Evolutionary conservation across 2,888 invertebrate genomes (phyloP).

Genomic region (Scotopteryx bipunctaria): DNA sequence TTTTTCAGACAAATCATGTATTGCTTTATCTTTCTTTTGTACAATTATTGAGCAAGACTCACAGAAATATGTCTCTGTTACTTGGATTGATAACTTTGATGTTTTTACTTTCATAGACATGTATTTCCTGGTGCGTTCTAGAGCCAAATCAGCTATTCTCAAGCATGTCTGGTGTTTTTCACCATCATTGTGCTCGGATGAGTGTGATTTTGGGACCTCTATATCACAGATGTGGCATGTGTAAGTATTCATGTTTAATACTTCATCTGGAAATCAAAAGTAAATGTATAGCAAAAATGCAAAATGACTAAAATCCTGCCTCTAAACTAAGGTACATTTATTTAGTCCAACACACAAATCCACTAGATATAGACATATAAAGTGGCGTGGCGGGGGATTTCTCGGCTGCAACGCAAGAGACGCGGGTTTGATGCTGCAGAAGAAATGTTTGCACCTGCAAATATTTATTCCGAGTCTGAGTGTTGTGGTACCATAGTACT

Average conservation of each 20-base stretch:
- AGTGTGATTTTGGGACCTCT: conserved; percentile 42
- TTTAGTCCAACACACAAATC: no score
- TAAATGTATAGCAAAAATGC: no score
- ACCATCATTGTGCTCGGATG: conserved; percentile 42
- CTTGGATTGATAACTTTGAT: conserved; percentile 7
- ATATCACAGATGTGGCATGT: conserved; percentile 49
- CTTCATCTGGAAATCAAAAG: conserved; percentile 22
- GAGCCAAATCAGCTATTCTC: conserved; percentile 41
- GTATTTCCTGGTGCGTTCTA: conserved; percentile 41
- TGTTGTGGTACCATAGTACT: no score
- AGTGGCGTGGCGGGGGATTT: no score
- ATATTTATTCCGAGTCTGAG: no score
- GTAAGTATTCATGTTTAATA: conserved; percentile 28
- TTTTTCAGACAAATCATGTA: conserved; percentile 35
- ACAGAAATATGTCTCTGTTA: conserved; percentile 41
- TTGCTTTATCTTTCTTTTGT: conserved; percentile 25
- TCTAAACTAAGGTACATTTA: no score
- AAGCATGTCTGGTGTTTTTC: conserved; percentile 41
- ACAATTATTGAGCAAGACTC: conserved; percentile 38
- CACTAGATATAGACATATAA: no score
- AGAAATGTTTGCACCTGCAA: no score
- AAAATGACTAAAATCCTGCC: no score
- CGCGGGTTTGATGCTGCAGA: no score
- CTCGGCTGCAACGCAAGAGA: no score
- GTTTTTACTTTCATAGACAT: conserved; percentile 14